phyloP scores from a whole-genome alignment of 2,797 vertebrate genomes.

The Eurystomus glaucurus region DNA sequence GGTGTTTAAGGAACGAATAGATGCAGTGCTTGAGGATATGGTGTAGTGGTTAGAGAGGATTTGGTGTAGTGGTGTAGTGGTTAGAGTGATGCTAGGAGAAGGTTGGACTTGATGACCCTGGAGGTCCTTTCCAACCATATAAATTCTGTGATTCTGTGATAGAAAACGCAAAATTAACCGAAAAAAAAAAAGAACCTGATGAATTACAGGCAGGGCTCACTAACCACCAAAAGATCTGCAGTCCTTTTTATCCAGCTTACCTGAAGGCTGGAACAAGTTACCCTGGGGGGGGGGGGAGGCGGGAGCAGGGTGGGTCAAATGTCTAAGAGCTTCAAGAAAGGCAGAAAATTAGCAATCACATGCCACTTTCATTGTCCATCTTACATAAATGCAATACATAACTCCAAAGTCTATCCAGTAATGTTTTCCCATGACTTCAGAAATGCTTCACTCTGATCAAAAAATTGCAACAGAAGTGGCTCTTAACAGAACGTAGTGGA shows the following conservation, averaged over 20 bases:
- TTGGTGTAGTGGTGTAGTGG: too few relatives aligned
- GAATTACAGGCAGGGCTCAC: neutral
- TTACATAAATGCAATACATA: neutral
- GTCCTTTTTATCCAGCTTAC: neutral
- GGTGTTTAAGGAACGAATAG: too few relatives aligned
- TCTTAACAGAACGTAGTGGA: neutral
- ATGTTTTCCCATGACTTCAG: neutral
- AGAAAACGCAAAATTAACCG: neutral
- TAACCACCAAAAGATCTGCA: neutral
- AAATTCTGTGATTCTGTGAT: too few relatives aligned
- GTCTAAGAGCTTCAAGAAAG: neutral
- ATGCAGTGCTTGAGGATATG: too few relatives aligned
- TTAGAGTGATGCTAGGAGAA: too few relatives aligned
- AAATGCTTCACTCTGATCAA: neutral
- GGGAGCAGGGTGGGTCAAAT: fast-evolving
- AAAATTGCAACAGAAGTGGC: neutral
- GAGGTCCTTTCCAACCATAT: too few relatives aligned
- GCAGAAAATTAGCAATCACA: neutral
- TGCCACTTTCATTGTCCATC: neutral
- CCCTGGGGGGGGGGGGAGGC: fast-evolving
- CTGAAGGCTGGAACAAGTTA: neutral
- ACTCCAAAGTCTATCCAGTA: neutral
- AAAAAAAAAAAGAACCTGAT: neutral
- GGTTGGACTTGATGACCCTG: too few relatives aligned
- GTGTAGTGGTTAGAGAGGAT: too few relatives aligned